Base-by-base conservation (phyloP, 2,888 invertebrate species). In the Drosophila ezoana region DNA sequence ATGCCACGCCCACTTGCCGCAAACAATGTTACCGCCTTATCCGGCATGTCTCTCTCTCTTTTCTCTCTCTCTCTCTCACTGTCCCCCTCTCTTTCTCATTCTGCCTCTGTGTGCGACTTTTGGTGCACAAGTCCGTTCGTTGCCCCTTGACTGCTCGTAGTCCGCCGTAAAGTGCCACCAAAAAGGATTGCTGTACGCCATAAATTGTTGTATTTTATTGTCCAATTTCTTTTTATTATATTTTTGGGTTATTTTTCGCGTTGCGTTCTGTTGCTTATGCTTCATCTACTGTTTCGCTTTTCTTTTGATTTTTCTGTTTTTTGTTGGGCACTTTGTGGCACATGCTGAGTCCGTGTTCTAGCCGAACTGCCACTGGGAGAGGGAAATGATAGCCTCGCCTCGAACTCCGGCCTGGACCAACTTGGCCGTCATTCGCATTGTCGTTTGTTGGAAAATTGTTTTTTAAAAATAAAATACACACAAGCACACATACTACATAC, bases 221-320 rank as follows among this genome's bases (percentile, higher is more conserved):
- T 86, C 84, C 87, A 86, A 86, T 86, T 86, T 86, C 81, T 88
- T 88, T 86, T 88, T 86, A 86, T 88, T 86, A 88, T 86, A 81
- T 85, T 79, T 83, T 74, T 79, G 69, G 73, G 66, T 70, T 70
- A 68, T 84, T 81, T 80, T 79, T 70, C 69, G 81, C 81, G 75
- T 60, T 76, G 70, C 68, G 68, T 76, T 76, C 76, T 79, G 74
- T 75, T 76, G 81, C 87, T 82, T 81, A 76, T 86, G 82, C 82
- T 78, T 86, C 82, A 82, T 82, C 84, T 86, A 83, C 76, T 78
- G 76, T 69, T 86, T 77, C 61, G 68, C 47, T 67, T 76, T 74
- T 62, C 63, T 63, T 75, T 43, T 54, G 67, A 64, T 66, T 73
- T 62, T 44, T 61, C 28, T 47, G 47, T 56, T 64, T 59, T 65